A percentile compares a stretch with the other conserved stretches of the same genome.
Evolutionary conservation across 1,140 invertebrate genomes (phyloP).

Genomic region (Cyclina sinensis): DNA sequence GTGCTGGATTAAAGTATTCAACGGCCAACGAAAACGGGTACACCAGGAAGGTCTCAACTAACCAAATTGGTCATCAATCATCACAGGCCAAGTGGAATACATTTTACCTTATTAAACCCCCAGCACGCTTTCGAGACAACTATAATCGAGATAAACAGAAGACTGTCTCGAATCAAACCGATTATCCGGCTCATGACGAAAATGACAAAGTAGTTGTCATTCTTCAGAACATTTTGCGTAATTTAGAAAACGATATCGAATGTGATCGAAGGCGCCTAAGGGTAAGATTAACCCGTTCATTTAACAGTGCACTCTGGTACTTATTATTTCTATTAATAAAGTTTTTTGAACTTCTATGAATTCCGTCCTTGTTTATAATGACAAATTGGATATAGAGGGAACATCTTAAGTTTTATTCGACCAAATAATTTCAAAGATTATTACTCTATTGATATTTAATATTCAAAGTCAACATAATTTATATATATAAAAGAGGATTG

Average conservation of each 20-base stretch:
- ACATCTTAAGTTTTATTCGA: neutral
- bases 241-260: constrained; percentile 50
- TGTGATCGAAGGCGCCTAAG: constrained; percentile 4
- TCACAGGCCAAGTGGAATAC: neutral
- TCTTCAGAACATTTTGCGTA: constrained; percentile 55
- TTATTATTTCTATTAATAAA: neutral
- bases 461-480: constrained; percentile 23
- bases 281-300: constrained; percentile 23
- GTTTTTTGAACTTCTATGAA: neutral
- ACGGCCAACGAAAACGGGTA: neutral
- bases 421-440: neutral
- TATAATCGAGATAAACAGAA: neutral
- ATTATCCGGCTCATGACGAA: neutral
- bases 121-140: neutral
- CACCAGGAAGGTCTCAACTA: neutral
- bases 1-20: too few species aligned
- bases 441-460: constrained; percentile 27
- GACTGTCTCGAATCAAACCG: neutral
- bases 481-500: constrained; percentile 23
- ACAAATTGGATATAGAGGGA: neutral
- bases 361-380: neutral
- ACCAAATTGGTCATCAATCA: neutral
- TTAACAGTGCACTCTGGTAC: neutral
- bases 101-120: neutral
- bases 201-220: constrained; percentile 49